A percentile compares a stretch with the other conserved stretches of the same genome.
Conservation (phyloP, 2,888 invertebrate species). For the Neoascia interrupta region DNA sequence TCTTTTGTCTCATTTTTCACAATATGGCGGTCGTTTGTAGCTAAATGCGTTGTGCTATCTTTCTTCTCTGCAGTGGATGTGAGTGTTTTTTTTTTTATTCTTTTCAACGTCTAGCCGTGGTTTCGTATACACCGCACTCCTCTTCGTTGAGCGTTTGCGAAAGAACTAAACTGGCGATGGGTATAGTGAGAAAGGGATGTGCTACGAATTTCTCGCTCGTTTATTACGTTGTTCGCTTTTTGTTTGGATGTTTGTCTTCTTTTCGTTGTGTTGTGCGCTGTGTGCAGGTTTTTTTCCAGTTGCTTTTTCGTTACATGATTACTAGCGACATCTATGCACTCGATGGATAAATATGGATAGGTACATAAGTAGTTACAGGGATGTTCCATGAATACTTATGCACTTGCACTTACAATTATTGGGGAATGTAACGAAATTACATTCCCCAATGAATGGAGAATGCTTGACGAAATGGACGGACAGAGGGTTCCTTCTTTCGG, state of each 20-base stretch:
- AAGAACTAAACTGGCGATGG: conserved; percentile 59
- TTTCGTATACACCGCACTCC: conserved; percentile 53
- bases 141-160: conserved; percentile 67
- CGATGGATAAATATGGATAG: not conserved
- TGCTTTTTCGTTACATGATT: not conserved
- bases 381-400: too few relatives aligned
- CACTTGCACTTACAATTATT: too few relatives aligned
- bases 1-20: conserved; percentile 72
- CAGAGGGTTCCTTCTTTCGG: too few relatives aligned
- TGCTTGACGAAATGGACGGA: too few relatives aligned
- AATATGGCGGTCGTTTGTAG: conserved; percentile 71
- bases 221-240: conserved; percentile 47
- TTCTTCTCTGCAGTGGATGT: conserved; percentile 67
- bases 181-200: conserved; percentile 67
- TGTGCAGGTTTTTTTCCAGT: conserved; percentile 13
- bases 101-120: conserved; percentile 36
- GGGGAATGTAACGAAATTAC: too few relatives aligned
- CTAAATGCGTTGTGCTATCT: conserved; percentile 67
- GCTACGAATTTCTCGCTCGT: conserved; percentile 70
- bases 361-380: not conserved
- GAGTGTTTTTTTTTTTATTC: conserved; percentile 65
- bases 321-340: conserved; percentile 25
- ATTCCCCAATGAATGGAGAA: too few relatives aligned
- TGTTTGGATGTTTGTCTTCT: conserved; percentile 53
- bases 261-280: conserved; percentile 18